Percentiles rank a stretch among this genome's conserved stretches.
Evolutionary conservation across 2,888 invertebrate genomes (phyloP).

Genomic region (Nipponacmea schrenckii): DNA sequence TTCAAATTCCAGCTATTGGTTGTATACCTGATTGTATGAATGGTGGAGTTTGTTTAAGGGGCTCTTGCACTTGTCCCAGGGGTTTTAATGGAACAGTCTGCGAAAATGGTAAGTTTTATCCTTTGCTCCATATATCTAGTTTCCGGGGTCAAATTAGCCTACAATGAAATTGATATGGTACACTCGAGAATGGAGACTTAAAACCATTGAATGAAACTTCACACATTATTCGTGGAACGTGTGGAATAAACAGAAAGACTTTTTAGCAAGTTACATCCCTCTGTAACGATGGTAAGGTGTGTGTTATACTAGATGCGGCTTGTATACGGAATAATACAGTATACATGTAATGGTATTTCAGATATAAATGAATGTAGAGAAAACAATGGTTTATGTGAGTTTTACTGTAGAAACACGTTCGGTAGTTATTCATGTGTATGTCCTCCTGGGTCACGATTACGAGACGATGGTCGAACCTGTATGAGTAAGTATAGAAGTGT

Average conservation of each 20-base stretch:
- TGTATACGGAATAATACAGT: background rate
- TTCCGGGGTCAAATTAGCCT: no score
- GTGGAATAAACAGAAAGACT: no score
- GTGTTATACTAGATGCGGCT: no score
- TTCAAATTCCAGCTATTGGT: constrained; percentile 25
- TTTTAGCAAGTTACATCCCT: no score
- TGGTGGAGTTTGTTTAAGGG: constrained; percentile 37
- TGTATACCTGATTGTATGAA: constrained; percentile 44
- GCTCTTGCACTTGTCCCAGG: constrained; percentile 36
- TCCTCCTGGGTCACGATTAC: constrained; percentile 40
- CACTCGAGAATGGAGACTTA: no score
- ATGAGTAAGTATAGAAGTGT: constrained; percentile 32
- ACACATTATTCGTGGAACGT: no score
- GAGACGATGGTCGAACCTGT: constrained; percentile 38
- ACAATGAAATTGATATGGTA: no score
- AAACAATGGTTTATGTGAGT: constrained; percentile 34
- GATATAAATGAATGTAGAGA: constrained; percentile 42
- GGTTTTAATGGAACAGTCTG: constrained; percentile 44
- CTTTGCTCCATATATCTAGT: no score
- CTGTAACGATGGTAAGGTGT: no score
- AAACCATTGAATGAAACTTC: no score
- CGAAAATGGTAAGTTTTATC: constrained; percentile 35
- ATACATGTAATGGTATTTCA: constrained; percentile 14
- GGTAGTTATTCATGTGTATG: constrained; percentile 46
- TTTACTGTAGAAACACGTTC: constrained; percentile 42